Percentiles rank a stretch among this genome's conserved stretches.
These are phyloP conservation scores for Orgyia antiqua DNA, from an alignment of 2,888 invertebrate genomes.

Conservation along the genomic window DNA sequence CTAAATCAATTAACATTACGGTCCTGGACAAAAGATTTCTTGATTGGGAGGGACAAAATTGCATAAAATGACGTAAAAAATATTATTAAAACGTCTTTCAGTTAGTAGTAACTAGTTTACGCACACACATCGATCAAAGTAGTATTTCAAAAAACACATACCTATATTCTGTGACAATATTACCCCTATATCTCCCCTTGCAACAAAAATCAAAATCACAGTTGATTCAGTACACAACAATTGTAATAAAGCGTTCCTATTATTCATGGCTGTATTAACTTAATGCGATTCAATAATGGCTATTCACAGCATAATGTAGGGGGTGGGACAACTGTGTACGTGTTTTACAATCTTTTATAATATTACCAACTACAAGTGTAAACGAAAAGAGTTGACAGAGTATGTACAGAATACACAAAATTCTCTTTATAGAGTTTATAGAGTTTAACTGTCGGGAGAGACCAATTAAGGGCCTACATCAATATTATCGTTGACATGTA, in stretches of 20 bases:
- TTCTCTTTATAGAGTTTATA: too few species aligned
- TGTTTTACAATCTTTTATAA: conserved; percentile 19
- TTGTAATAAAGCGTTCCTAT: conserved; percentile 45
- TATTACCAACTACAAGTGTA: conserved; percentile 12
- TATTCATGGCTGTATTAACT: conserved; percentile 50
- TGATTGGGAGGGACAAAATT: too few species aligned
- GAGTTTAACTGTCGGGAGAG: too few species aligned
- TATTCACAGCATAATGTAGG: conserved; percentile 27
- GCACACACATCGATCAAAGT: conserved; percentile 15
- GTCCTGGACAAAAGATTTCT: too few species aligned
- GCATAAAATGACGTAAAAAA: too few species aligned
- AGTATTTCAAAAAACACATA: conserved; percentile 19
- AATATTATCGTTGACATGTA: too few species aligned
- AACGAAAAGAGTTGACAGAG: conserved; percentile 9
- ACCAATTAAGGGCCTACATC: too few species aligned
- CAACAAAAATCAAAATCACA: conserved; percentile 38
- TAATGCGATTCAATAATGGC: conserved; percentile 51
- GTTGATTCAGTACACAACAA: conserved; percentile 32
- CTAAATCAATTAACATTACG: too few species aligned
- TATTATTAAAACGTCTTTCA: too few species aligned
- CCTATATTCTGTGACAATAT: conserved; percentile 14
- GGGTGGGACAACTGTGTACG: conserved; percentile 14
- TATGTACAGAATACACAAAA: too few species aligned
- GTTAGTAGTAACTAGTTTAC: too few species aligned
- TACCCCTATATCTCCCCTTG: conserved; percentile 22